Evolutionary conservation across 2,113 vertebrate species (phyloP), one percentile per base, ranked within the genome.

Genomic region (Lepisosteus osseus): DNA sequence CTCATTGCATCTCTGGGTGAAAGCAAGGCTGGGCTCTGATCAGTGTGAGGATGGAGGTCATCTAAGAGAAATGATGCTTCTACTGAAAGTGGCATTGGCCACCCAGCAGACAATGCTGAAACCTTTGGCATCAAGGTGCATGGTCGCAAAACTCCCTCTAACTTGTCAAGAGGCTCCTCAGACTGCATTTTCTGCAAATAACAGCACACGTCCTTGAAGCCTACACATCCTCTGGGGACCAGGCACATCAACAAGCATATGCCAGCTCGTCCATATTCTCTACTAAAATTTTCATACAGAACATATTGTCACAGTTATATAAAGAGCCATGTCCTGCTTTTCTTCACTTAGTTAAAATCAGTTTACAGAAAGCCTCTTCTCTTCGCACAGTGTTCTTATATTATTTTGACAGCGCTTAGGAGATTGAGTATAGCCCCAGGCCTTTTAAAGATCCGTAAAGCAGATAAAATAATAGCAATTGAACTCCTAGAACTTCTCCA

Each of bases 401-500:
- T 59, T 59, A 59, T 59, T 59, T 11, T 59, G 57, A 59, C 57
- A 59, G 57, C 9, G n/a, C 14, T 59, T 59, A 59, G 12, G 57
- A 14, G 12, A n/a, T 59, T 59, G 57, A 13, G 13, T 59, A 15
- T 59, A 59, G 14, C 57, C 57, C 57, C 57, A 59, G 4, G 12
- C 57, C 14, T n/a, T 59, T 6, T 59, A 13, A 59, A 59, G 12
- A 59, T 59, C 57, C 57, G 14, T 59, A 59, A 59, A 5, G 2
- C 57, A 59, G 57, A 59, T 59, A 59, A 59, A 6, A 59, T 59
- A 13, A 59, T 59, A 13, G 57, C 12, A 15, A 59, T 59, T 59
- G 4, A 59, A 59, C 57, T 59, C 57, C 12, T 13, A 59, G 57
- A 59, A 59, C 57, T 59, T 59, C 57, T 59, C 57, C 57, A 59